Evolutionary conservation across 2,888 invertebrate genomes (phyloP).

Genomic region (Melolontha melolontha): DNA sequence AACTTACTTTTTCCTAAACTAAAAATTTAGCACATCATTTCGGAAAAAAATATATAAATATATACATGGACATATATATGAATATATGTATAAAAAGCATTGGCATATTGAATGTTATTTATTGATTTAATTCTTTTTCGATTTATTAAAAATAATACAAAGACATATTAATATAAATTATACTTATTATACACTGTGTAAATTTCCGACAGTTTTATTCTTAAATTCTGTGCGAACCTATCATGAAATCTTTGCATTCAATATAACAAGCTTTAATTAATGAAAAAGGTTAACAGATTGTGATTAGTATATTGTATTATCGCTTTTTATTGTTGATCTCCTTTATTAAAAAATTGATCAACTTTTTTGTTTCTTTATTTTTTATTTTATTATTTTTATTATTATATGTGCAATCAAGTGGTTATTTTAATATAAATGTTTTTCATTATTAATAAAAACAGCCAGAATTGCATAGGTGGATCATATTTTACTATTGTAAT

Average conservation of each 20-base stretch:
- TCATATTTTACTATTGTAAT: too few species aligned
- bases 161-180: slow-evolving; percentile 9
- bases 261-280: slow-evolving; percentile 47
- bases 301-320: slow-evolving; percentile 39
- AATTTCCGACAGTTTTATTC: too few species aligned
- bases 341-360: slow-evolving; percentile 33
- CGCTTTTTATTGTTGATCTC: slow-evolving; percentile 31
- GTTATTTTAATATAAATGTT: too few species aligned
- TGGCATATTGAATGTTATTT: slow-evolving; percentile 50
- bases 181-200: background rate
- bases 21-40: slow-evolving; percentile 37
- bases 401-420: slow-evolving; percentile 14
- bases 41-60: slow-evolving; percentile 15
- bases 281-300: slow-evolving; percentile 40
- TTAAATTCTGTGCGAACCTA: background rate
- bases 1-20: slow-evolving; percentile 34
- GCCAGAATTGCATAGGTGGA: too few species aligned
- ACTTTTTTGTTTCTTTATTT: slow-evolving; percentile 25
- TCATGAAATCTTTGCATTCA: slow-evolving; percentile 47
- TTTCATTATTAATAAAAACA: too few species aligned
- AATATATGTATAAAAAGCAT: slow-evolving; percentile 41
- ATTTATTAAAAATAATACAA: background rate
- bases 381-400: background rate
- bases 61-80: slow-evolving; percentile 29
- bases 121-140: slow-evolving; percentile 5